Evolutionary conservation across 2,888 invertebrate genomes (phyloP).

Genomic region (Epirrhoe tristata): DNA sequence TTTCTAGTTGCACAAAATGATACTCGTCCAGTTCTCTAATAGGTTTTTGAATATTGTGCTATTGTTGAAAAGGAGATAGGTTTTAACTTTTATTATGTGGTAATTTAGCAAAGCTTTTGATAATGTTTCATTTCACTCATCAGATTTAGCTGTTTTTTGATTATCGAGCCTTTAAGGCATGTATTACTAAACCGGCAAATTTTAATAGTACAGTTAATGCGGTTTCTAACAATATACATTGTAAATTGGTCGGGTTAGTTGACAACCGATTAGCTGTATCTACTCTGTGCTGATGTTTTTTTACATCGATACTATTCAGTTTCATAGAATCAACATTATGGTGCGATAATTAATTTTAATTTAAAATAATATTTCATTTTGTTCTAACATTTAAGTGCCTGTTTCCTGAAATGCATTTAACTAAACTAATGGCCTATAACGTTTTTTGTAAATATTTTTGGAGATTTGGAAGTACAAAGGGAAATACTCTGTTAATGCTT

Average conservation of each 20-base stretch:
- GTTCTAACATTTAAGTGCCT: constrained; percentile 45
- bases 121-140: no score
- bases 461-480: constrained; percentile 62
- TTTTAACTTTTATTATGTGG: neutral
- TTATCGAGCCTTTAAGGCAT: neutral
- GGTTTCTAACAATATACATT: neutral
- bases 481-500: constrained; percentile 39
- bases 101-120: neutral
- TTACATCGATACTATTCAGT: neutral
- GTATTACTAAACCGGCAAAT: neutral
- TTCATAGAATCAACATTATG: constrained; percentile 42
- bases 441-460: constrained; percentile 66
- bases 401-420: constrained; percentile 69
- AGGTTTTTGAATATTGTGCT: constrained; percentile 29
- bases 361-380: constrained; percentile 41
- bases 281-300: constrained; percentile 12
- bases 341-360: constrained; percentile 46
- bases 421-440: constrained; percentile 73
- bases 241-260: neutral
- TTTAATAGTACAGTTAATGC: neutral
- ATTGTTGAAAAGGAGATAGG: constrained; percentile 2
- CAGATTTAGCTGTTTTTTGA: no score
- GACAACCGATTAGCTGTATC: neutral
- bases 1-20: constrained; percentile 66
- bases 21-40: constrained; percentile 38